Base-by-base conservation (phyloP, 2,888 invertebrate species). In the Stenurella melanura region DNA sequence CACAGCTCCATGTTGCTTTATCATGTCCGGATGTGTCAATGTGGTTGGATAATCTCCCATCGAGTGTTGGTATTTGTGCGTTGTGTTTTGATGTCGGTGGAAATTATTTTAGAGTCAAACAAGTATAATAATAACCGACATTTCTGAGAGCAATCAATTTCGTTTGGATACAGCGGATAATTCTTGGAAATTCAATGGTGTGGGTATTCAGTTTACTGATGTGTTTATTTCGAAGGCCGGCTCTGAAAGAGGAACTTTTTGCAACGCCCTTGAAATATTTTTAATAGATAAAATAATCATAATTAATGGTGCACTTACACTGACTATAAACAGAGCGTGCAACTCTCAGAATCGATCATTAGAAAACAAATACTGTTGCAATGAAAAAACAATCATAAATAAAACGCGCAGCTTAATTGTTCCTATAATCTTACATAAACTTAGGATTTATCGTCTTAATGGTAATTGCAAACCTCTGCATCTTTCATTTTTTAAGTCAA, bases 311-410 rank as follows among this genome's bases (percentile, higher is more conserved):
- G 67, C 17, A 4, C 21, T 18, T 66, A 50, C 38, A 1, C 17
- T 26, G 18, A 57, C 26, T 34, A 18, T 57, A 56, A 56, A 69
- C 34, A 58, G 64, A 56, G 38, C 57, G 57, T 69, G 69, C 69
- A 58, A 42, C 10, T 19, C 11, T 21, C 26, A 21, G 69, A 19
- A 69, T 69, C 38, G 30, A 34, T 69, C 57, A 58, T 57, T 30
- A 34, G 34, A 57, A 58, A 42, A 68, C n/a, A 69, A 58, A 34
- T 38, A 54, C 17, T 17, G 7, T 34, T 58, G 34, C 17, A 17
- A 15, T 19, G 12, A 67, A 54, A 67, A 2, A 66, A 19, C 66
- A 66, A 17, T 18, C n/a, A 67, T 67, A 67, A 54, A 54, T 12
- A 19, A 54, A 54, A 66, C 42, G 67, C 1, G 50, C 21, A 54